phyloP scores from a whole-genome alignment of 2,888 invertebrate species.

The Hermaeophaga mercurialis region DNA sequence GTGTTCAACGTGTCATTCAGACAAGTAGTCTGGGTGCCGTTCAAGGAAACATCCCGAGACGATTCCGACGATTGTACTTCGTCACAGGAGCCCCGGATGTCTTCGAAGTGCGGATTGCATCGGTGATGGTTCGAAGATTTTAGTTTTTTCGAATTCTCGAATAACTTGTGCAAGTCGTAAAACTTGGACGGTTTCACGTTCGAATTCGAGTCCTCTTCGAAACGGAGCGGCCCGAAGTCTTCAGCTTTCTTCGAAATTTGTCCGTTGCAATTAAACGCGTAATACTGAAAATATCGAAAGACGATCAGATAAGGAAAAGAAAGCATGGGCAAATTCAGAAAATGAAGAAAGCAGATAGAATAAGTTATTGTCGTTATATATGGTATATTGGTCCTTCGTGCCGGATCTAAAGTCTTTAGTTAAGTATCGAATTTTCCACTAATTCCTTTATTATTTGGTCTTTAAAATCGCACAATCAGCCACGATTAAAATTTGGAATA shows the following conservation, averaged over 20 bases:
- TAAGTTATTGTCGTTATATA: no score
- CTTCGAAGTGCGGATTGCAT: constrained; percentile 40
- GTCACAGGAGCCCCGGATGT: constrained; percentile 28
- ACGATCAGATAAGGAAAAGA: no score
- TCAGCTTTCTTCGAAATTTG: constrained; percentile 36
- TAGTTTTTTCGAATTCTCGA: constrained; percentile 42
- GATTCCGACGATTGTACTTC: constrained; percentile 28
- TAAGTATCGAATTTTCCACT: no score
- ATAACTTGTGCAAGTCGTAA: constrained; percentile 43
- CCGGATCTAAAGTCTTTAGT: no score
- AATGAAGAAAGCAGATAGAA: no score
- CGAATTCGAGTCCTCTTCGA: constrained; percentile 51
- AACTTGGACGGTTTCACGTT: constrained; percentile 50
- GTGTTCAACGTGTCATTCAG: constrained; percentile 45
- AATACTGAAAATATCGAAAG: no score
- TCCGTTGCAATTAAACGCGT: constrained; percentile 42
- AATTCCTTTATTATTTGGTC: no score
- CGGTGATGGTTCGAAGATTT: constrained; percentile 33
- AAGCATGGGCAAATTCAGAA: no score
- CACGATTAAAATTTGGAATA: no score
- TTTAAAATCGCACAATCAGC: no score
- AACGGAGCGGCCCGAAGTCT: constrained; percentile 33
- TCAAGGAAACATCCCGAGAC: constrained; percentile 41
- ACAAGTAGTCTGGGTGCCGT: constrained; percentile 49
- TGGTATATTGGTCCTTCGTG: no score